Base-by-base conservation (phyloP, 1,140 invertebrate species). In the Belonocnema kinseyi region DNA sequence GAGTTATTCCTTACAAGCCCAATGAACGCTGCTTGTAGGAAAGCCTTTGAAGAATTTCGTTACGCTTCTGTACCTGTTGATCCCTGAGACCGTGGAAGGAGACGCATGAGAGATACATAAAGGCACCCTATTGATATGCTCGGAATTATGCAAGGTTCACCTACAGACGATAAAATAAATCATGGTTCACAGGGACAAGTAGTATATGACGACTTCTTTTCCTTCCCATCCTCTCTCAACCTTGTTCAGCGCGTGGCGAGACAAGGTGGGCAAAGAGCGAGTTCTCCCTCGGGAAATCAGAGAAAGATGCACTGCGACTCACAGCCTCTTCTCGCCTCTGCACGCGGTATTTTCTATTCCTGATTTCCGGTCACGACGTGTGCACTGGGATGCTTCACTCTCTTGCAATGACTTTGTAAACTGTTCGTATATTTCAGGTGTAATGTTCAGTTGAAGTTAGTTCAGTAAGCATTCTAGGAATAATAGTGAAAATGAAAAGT, bases 291-390 rank as follows among this genome's bases (percentile, higher is more conserved):
- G 58, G 58, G 58, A 66, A 66, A 66, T 66, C 58, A 66, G 58
- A 66, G 26, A 66, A 66, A 40, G 58, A 66, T 66, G 58, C 26
- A 66, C 58, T 66, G 58, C 26, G 58, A 66, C 58, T 40, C 13
- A 14, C 26, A 61, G 26, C 40, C 40, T 40, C 40, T 40, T 40
- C 40, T 40, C 40, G 40, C 40, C 40, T 40, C 40, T 40, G 6
- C 8, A 40, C 40, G 40, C 40, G 40, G 33, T 61, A 40, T 16
- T 66, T 66, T 66, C 26, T 66, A 40, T 66, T 66, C 58, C 21
- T 66, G 58, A 66, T 66, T 66, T 66, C 58, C 58, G 26, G 58
- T 66, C 58, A 66, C 58, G 58, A 66, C 40, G 58, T 33, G 58
- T 40, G 21, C 21, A 66, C 12, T 12, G 40, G n/a, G 10, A 56